These are phyloP conservation scores for Andrena marginata DNA, from an alignment of 2,888 invertebrate species.

Conservation along the genomic window DNA sequence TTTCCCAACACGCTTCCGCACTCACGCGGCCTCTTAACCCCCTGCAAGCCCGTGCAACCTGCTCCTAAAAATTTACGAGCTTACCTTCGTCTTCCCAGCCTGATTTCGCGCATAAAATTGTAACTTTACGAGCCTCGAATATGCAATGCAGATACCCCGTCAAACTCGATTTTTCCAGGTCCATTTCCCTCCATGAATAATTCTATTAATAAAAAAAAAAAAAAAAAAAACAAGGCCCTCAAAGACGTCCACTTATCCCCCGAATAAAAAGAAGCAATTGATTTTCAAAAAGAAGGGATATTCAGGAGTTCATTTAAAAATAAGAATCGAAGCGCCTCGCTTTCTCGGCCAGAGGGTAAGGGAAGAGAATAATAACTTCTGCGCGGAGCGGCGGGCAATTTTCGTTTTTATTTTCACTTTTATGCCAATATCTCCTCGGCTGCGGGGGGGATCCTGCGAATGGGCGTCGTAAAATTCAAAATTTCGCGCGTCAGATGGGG, in stretches of 20 bases:
- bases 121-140: neutral
- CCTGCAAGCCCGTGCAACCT: conserved; percentile 23
- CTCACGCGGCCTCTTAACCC: conserved; percentile 46
- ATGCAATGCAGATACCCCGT: neutral
- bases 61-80: conserved; percentile 32
- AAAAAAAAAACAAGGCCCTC: too few relatives aligned
- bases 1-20: conserved; percentile 52
- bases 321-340: neutral
- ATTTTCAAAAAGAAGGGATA: too few relatives aligned
- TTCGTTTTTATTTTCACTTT: conserved; percentile 8
- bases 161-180: neutral
- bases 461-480: conserved; percentile 54
- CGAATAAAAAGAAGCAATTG: too few relatives aligned
- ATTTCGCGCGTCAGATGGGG: conserved; percentile 46
- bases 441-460: neutral
- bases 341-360: neutral
- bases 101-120: conserved; percentile 12
- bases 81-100: neutral
- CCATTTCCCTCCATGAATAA: neutral
- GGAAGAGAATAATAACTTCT: neutral
- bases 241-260: too few relatives aligned
- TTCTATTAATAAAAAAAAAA: neutral
- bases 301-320: neutral
- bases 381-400: neutral
- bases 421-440: neutral